phyloP scores from a whole-genome alignment of 1,140 invertebrate species.

The Sinella curviseta region DNA sequence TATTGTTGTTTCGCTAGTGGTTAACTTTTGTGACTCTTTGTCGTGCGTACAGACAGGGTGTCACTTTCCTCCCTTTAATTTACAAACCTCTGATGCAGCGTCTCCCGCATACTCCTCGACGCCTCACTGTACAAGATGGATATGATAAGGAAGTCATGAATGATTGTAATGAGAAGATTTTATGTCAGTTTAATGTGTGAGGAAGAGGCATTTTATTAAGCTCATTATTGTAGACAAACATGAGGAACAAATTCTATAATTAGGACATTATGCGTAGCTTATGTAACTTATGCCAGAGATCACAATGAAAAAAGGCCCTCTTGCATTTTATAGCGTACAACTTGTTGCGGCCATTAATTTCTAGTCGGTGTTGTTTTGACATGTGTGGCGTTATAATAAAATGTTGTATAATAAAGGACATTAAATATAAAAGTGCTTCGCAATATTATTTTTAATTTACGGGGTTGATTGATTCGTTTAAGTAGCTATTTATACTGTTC shows the following conservation, averaged over 20 bases:
- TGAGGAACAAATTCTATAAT: slow-evolving; percentile 13
- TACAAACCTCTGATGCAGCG: not conserved
- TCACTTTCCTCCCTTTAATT: not conserved
- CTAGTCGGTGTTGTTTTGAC: not conserved
- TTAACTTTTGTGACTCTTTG: not conserved
- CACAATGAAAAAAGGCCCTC: not conserved
- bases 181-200: slow-evolving; percentile 14
- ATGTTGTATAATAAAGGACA: too few relatives aligned
- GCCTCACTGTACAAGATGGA: not conserved
- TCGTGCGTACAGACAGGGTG: not conserved
- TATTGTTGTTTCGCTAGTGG: not conserved
- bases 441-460: not conserved
- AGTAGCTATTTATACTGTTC: not conserved
- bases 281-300: not conserved
- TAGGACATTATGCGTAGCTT: not conserved
- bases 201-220: slow-evolving; percentile 16
- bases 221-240: not conserved
- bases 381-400: not conserved
- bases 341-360: not conserved
- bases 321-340: not conserved
- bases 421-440: not conserved
- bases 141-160: slow-evolving; percentile 14
- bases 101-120: not conserved
- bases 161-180: slow-evolving; percentile 13
- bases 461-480: not conserved